phyloP scores from a whole-genome alignment of 2,797 vertebrate genomes.

The Poeciliopsis presidionis region DNA sequence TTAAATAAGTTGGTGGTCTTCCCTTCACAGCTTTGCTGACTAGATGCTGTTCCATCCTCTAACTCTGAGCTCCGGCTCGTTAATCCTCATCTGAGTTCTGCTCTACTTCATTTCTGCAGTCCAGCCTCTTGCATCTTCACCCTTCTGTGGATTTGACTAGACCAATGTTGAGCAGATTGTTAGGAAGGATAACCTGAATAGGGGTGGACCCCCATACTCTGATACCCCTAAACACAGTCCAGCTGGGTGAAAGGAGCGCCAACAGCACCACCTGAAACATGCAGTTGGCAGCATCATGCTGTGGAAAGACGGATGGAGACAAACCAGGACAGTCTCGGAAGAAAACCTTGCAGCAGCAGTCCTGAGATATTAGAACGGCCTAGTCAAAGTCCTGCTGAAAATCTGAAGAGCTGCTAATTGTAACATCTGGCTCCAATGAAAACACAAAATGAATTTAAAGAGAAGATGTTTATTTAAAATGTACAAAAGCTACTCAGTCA shows the following conservation, averaged over 20 bases:
- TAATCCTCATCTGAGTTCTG: neutral
- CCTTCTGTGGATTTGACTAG: neutral
- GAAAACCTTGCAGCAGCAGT: neutral
- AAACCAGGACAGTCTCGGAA: neutral
- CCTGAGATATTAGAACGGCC: neutral
- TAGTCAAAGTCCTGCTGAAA: neutral
- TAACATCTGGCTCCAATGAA: slow-evolving; percentile 13
- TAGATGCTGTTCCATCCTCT: too few species aligned
- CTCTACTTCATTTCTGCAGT: neutral
- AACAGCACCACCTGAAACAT: neutral
- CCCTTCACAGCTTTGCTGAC: too few species aligned
- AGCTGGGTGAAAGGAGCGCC: neutral
- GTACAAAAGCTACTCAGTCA: slow-evolving; percentile 92
- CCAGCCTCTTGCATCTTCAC: neutral
- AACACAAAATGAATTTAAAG: slow-evolving; percentile 65
- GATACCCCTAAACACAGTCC: neutral
- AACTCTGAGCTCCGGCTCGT: too few species aligned
- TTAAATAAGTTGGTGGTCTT: too few species aligned
- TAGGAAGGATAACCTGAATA: neutral
- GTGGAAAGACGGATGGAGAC: neutral
- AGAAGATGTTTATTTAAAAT: slow-evolving; percentile 88
- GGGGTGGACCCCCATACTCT: neutral
- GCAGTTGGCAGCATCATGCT: neutral
- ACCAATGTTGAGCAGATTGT: neutral
- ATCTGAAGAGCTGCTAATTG: neutral